Evolutionary conservation across 2,888 invertebrate genomes (phyloP).

Genomic region (Drosophila sordidula): DNA sequence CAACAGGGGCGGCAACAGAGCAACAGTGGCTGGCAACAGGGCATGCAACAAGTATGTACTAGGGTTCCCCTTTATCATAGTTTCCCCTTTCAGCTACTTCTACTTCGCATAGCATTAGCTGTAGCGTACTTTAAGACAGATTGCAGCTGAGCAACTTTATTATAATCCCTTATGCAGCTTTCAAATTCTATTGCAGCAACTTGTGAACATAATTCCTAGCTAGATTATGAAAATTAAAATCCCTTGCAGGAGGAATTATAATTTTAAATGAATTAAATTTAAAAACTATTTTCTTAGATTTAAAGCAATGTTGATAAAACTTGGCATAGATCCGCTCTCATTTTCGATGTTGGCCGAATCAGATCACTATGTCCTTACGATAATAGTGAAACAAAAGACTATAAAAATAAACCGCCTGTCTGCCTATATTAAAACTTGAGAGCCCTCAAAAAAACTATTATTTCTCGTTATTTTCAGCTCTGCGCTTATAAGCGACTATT

Average conservation of each 20-base stretch:
- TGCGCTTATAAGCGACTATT: too few species aligned
- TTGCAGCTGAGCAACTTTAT: slow-evolving; percentile 7
- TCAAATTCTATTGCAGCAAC: slow-evolving; percentile 15
- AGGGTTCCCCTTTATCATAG: slow-evolving; percentile 4
- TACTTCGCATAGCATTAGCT: slow-evolving; percentile 7
- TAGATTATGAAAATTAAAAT: background rate
- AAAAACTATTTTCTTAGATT: too few species aligned
- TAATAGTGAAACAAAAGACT: too few species aligned
- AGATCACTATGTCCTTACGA: too few species aligned
- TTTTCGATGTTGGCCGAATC: too few species aligned
- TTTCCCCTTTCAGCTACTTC: background rate
- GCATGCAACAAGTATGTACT: slow-evolving; percentile 55
- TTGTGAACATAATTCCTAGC: background rate
- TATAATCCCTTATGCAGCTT: slow-evolving; percentile 21
- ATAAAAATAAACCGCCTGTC: too few species aligned
- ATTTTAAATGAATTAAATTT: too few species aligned
- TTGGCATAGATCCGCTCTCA: too few species aligned
- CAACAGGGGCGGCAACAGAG: slow-evolving; percentile 36
- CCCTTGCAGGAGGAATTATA: background rate
- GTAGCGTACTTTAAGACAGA: slow-evolving; percentile 11
- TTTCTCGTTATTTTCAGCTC: too few species aligned
- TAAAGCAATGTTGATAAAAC: too few species aligned
- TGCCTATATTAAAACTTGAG: too few species aligned
- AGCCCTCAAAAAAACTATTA: too few species aligned
- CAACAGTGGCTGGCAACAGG: slow-evolving; percentile 1